Percentiles rank a stretch among this genome's conserved stretches.
phyloP scores from a whole-genome alignment of 2,113 vertebrate genomes.

The Menidia beryllina region DNA sequence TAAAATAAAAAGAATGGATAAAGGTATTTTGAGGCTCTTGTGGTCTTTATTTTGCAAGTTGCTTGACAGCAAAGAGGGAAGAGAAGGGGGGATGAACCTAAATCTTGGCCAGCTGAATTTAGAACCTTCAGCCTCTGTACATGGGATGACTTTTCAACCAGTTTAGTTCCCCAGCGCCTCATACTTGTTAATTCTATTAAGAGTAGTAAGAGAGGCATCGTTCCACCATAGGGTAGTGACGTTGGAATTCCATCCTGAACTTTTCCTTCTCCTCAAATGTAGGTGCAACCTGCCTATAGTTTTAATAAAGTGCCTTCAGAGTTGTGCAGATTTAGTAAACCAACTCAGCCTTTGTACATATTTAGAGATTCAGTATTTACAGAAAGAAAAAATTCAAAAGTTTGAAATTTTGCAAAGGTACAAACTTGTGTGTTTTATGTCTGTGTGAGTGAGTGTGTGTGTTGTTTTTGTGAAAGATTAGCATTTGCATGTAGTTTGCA shows the following conservation, averaged over 20 bases:
- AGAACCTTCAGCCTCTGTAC: no score
- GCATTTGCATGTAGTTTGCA: conserved; percentile 42
- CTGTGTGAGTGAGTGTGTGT: no score
- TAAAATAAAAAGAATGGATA: neutral
- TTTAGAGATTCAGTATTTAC: conserved; percentile 70
- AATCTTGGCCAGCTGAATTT: no score
- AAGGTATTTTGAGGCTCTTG: no score
- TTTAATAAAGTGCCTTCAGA: conserved; percentile 84
- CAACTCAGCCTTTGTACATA: conserved; percentile 70
- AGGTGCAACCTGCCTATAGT: conserved; percentile 53
- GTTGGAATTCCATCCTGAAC: conserved; percentile 47
- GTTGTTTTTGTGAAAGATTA: conserved; percentile 27
- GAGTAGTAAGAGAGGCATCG: neutral
- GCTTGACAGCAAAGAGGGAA: no score
- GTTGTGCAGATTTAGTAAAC: conserved; percentile 80
- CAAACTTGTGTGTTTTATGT: neutral
- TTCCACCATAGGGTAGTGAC: neutral
- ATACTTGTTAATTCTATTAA: neutral
- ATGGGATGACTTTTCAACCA: no score
- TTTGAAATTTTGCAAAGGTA: conserved; percentile 36
- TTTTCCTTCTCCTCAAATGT: conserved; percentile 10
- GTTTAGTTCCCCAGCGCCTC: no score
- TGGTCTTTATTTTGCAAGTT: no score
- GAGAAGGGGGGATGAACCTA: no score
- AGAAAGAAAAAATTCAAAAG: conserved; percentile 51